A percentile compares a stretch with the other conserved stretches of the same genome.
Conservation (phyloP, 2,888 invertebrate genomes). For the Latrodectus hesperus region DNA sequence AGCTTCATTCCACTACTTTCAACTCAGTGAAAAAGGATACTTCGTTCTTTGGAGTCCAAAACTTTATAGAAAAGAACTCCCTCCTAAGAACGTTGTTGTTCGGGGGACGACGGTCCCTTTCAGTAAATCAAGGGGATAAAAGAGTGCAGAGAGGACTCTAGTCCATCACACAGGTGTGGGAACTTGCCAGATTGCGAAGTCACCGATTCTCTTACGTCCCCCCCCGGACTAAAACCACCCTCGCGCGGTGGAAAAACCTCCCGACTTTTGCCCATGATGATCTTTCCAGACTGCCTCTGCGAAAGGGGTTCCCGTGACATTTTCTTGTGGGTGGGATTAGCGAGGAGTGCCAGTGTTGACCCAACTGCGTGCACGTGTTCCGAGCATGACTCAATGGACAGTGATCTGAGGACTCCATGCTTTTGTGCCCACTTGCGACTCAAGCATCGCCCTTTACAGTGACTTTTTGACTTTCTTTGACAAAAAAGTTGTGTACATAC, state of each 20-base stretch:
- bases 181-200: slow-evolving; percentile 6
- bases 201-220: neutral
- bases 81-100: neutral
- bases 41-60: neutral
- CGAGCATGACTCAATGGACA: neutral
- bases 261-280: neutral
- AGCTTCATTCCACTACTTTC: no score
- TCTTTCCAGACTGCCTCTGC: slow-evolving; percentile 11
- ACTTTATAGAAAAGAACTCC: neutral
- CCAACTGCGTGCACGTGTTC: slow-evolving; percentile 51
- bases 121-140: slow-evolving; percentile 45
- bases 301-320: slow-evolving; percentile 21
- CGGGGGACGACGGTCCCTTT: slow-evolving; percentile 38
- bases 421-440: slow-evolving; percentile 23
- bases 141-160: slow-evolving; percentile 23
- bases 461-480: slow-evolving; percentile 40
- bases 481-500: neutral
- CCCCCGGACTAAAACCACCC: neutral
- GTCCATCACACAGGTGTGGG: slow-evolving; percentile 49
- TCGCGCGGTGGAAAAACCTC: neutral
- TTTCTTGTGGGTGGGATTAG: slow-evolving; percentile 17
- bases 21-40: neutral
- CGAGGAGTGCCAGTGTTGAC: slow-evolving; percentile 22
- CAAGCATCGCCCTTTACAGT: slow-evolving; percentile 17
- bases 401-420: slow-evolving; percentile 5